Conservation (phyloP, 2,113 vertebrate genomes). For the Cyanocitta stelleri region DNA sequence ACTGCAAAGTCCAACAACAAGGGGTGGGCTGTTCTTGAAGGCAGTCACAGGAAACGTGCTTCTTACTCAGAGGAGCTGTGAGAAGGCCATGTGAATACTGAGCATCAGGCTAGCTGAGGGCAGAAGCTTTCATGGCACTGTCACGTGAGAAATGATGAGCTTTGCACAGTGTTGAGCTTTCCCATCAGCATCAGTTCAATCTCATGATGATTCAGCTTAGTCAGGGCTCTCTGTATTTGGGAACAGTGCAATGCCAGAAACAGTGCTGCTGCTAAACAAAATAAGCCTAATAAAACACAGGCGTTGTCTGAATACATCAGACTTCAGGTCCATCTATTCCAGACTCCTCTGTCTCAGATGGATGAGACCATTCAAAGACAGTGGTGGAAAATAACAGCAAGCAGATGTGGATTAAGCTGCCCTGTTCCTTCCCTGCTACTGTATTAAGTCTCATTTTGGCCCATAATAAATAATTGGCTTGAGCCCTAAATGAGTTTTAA, state of each 20-base stretch:
- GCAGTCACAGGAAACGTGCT: neutral
- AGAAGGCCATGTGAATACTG: neutral
- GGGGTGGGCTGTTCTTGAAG: neutral
- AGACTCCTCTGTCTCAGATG: neutral
- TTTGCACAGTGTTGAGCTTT: neutral
- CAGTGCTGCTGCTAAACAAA: constrained; percentile 31
- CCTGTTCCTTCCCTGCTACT: neutral
- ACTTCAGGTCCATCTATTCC: constrained; percentile 8
- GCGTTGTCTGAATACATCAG: constrained; percentile 17
- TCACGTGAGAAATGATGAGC: neutral
- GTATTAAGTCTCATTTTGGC: neutral
- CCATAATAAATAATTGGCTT: neutral
- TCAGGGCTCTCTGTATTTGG: constrained; percentile 5
- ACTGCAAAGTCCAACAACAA: neutral
- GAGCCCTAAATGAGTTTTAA: neutral
- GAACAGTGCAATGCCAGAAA: neutral
- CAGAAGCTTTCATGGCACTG: neutral
- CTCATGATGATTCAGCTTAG: constrained; percentile 30
- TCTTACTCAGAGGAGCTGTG: neutral
- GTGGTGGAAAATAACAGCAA: constrained; percentile 4
- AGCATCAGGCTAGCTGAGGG: neutral
- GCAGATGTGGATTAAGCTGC: neutral
- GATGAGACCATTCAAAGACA: neutral
- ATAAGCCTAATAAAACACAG: constrained; percentile 42
- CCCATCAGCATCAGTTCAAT: constrained; percentile 52